phyloP scores from a whole-genome alignment of 2,888 invertebrate genomes.

The Linnaemya vulpina region DNA sequence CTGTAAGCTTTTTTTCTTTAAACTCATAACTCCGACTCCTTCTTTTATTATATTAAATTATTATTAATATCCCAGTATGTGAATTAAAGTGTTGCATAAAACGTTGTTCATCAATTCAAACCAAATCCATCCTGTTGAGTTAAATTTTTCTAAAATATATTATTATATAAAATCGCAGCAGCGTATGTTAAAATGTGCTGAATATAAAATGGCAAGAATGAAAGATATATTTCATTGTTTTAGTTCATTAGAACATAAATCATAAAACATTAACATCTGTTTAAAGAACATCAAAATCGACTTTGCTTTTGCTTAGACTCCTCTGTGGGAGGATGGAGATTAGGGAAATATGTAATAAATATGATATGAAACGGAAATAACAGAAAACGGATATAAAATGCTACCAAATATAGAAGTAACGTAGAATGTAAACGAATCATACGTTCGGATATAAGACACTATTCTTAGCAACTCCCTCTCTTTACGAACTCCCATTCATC shows the following conservation, averaged over 20 bases:
- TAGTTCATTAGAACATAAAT: slow-evolving; percentile 67
- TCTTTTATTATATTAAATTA: no score
- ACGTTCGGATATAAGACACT: background rate
- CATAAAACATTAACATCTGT: slow-evolving; percentile 73
- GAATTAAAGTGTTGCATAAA: no score
- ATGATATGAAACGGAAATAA: slow-evolving; percentile 66
- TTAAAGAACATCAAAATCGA: slow-evolving; percentile 71
- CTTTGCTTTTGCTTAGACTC: slow-evolving; percentile 33
- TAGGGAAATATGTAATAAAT: slow-evolving; percentile 35
- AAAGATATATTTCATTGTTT: slow-evolving; percentile 17
- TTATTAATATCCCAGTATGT: no score
- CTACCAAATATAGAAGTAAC: slow-evolving; percentile 55
- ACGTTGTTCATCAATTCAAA: no score
- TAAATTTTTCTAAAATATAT: background rate
- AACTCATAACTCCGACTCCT: no score
- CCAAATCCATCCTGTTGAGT: background rate
- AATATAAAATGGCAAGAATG: background rate
- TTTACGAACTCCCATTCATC: background rate
- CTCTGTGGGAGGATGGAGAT: background rate
- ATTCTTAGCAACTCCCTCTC: background rate
- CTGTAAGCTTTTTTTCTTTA: no score
- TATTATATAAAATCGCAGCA: background rate
- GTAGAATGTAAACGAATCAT: slow-evolving; percentile 4
- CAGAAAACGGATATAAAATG: slow-evolving; percentile 66
- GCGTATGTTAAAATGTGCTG: slow-evolving; percentile 39